These are phyloP conservation scores for Platypus cylindrus DNA, from an alignment of 2,888 invertebrate genomes.

Conservation along the genomic window DNA sequence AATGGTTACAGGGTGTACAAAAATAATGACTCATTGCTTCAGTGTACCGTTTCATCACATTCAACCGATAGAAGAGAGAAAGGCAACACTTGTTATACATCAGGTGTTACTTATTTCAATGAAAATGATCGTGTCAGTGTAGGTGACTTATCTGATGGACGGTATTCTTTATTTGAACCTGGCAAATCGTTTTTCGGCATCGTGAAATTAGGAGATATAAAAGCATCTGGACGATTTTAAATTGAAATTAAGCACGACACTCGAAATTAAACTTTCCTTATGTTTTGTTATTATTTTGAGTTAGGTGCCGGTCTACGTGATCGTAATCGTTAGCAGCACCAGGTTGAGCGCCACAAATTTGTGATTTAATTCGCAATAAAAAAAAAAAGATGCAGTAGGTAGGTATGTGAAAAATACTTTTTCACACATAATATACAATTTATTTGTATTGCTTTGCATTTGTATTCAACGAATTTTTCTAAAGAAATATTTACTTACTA, in stretches of 20 bases:
- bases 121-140: conserved; percentile 55
- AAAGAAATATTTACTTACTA: too few species aligned
- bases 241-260: too few species aligned
- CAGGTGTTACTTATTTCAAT: conserved; percentile 49
- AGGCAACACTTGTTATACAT: conserved; percentile 64
- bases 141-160: conserved; percentile 53
- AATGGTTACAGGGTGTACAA: conserved; percentile 63
- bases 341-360: too few species aligned
- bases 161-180: conserved; percentile 55
- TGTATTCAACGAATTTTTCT: too few species aligned
- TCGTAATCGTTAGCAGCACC: too few species aligned
- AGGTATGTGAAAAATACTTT: too few species aligned
- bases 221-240: too few species aligned
- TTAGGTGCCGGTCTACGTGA: too few species aligned
- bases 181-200: conserved; percentile 76
- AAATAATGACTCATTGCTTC: conserved; percentile 47
- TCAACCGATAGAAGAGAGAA: conserved; percentile 40
- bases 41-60: conserved; percentile 60
- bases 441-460: too few species aligned
- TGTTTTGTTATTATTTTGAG: background rate
- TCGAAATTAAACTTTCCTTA: conserved; percentile 3
- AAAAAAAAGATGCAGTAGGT: too few species aligned
- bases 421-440: too few species aligned
- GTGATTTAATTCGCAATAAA: too few species aligned
- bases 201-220: conserved; percentile 53